Evolutionary conservation across 2,113 vertebrate genomes (phyloP).

Genomic region (Ondatra zibethicus): DNA sequence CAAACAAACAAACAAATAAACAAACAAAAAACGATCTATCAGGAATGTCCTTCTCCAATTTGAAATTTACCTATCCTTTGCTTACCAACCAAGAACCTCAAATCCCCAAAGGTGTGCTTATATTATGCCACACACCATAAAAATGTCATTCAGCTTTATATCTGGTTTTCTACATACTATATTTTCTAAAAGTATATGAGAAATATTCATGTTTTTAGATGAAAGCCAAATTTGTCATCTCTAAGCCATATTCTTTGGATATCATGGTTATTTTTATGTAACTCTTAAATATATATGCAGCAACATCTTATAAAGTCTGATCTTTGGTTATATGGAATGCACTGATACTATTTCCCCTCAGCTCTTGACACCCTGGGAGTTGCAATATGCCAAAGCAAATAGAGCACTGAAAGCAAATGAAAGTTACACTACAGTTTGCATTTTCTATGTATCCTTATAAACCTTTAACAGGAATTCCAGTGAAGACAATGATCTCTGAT

Average conservation of each 20-base stretch:
- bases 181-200: not conserved
- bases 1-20: no score
- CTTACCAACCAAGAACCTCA: not conserved
- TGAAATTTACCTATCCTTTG: not conserved
- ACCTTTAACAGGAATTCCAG: conserved; percentile 38
- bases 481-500: conserved; percentile 37
- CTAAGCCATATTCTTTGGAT: conserved; percentile 22
- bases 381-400: conserved; percentile 31
- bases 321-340: not conserved
- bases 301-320: not conserved
- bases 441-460: conserved; percentile 35
- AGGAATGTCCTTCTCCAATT: not conserved
- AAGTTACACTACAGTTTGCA: conserved; percentile 14
- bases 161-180: not conserved
- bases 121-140: not conserved
- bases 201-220: not conserved
- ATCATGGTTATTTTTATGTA: not conserved
- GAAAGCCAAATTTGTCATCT: not conserved
- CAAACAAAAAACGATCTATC: not conserved
- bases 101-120: not conserved
- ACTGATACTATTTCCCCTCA: conserved; percentile 18
- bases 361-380: conserved; percentile 20
- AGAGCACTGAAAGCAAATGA: conserved; percentile 51
- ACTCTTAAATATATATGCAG: conserved; percentile 4
- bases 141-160: conserved; percentile 38